Conservation (phyloP, 2,113 vertebrate species). For the Phrynosoma blainvillii region DNA sequence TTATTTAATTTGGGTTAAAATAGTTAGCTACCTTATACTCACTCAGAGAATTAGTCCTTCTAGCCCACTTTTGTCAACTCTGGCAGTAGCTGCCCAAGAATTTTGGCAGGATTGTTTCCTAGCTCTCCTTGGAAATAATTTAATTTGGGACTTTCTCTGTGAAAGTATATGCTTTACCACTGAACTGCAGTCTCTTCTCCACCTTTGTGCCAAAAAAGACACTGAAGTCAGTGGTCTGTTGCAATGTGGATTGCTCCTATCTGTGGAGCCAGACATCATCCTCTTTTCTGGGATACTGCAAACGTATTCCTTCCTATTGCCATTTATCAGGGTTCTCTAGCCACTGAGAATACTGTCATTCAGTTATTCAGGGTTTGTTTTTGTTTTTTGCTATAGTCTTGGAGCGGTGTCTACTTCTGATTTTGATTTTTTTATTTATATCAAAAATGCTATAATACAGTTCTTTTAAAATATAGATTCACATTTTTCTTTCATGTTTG, state of each 20-base stretch:
- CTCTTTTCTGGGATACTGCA: not conserved
- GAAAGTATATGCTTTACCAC: too few species aligned
- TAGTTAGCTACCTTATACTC: too few species aligned
- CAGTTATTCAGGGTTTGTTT: not conserved
- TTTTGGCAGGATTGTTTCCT: too few species aligned
- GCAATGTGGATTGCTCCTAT: not conserved
- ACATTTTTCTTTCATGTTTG: not conserved
- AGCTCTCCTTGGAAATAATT: too few species aligned
- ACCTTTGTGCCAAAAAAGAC: not conserved
- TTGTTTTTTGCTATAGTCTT: not conserved
- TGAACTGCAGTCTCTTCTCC: too few species aligned
- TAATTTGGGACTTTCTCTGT: too few species aligned
- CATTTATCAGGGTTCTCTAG: not conserved
- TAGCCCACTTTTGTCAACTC: too few species aligned
- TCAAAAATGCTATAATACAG: not conserved
- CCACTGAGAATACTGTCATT: not conserved
- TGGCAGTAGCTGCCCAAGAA: too few species aligned
- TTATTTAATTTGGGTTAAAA: not conserved
- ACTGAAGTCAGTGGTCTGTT: not conserved
- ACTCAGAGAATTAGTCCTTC: too few species aligned
- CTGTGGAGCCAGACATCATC: not conserved
- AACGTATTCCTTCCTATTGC: not conserved
- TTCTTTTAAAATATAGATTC: not conserved
- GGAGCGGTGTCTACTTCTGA: not conserved
- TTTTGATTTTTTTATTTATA: not conserved